Base-by-base conservation (phyloP, 2,797 vertebrate species). In the Danio kyathit region DNA sequence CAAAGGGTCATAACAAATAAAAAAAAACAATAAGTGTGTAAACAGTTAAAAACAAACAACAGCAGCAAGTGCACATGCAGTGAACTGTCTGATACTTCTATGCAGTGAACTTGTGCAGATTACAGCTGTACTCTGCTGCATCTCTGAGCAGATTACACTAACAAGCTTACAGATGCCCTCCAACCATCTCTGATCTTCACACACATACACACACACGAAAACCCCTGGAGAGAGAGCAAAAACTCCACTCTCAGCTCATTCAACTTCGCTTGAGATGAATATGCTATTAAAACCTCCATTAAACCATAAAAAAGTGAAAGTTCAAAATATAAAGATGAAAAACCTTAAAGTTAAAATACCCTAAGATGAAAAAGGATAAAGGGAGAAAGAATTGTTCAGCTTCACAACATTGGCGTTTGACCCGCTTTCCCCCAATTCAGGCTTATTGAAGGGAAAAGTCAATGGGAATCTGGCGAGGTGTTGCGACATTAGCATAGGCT, bases 141-240 rank as follows among this genome's bases (percentile, higher is more conserved):
- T 87, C 88, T 89, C 84, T 76, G 73, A 86, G 87, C 7, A 79
- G 86, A 91, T 91, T 91, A 90, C 16, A 71, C 87, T 91, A 90
- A 92, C 84, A 89, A 83, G 87, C 77, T 90, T 89, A 88, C 87
- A 81, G 64, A 52, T 41, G 60, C 64, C 66, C 63, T 61, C 29
- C 48, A 43, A 64, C 40, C 56, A 82, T 78, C 81, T 77, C 52
- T 57, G 41, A 48, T 57, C 74, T 72, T n/a, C 66, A 84, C n/a
- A 74, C 29, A 29, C 29, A 29, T 66, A 84, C n/a, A 74, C 29
- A 29, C 29, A 29, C 29, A 29, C 29, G 29, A 56, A 67, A 54
- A 10, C 29, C 12, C 43, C 38, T 8, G 11, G 11, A 1, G 10
- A 56, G 38, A 51, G 14, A 29, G 29, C 6, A 10, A 21, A 64